Evolutionary conservation across 64 coral and sea anemone genomes (phyloP).

Genomic region (Orbicella faveolata): DNA sequence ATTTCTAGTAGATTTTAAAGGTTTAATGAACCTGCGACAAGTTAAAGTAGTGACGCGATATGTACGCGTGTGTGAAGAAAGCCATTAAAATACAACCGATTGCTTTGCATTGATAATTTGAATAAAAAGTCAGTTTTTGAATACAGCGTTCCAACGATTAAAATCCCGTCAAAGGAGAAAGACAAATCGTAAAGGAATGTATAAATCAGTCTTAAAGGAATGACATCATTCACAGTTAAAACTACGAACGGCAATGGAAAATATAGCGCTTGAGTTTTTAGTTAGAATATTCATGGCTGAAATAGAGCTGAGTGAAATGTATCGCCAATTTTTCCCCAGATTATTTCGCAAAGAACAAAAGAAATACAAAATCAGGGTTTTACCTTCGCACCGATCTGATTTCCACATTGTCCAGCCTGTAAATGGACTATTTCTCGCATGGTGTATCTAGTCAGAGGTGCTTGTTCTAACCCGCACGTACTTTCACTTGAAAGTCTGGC

Average conservation of each 20-base stretch:
- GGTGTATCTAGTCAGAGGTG: not conserved
- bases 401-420: constrained; percentile 64
- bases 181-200: not conserved
- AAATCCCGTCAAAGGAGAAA: not conserved
- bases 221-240: not conserved
- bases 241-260: not conserved
- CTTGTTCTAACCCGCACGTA: not conserved
- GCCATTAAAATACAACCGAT: not conserved
- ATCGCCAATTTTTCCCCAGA: not conserved
- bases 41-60: not conserved
- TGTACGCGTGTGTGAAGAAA: not conserved
- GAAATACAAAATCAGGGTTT: not conserved
- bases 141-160: not conserved
- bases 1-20: not conserved
- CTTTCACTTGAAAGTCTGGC: not conserved
- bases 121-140: not conserved
- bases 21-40: not conserved
- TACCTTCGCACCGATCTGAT: constrained; percentile 76
- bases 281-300: not conserved
- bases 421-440: constrained; percentile 73
- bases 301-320: not conserved
- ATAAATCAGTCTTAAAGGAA: not conserved
- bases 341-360: not conserved
- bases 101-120: not conserved
- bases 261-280: not conserved